Conservation (phyloP, 37 sponge, comb jelly and placozoan genomes). For the Haliclona indistincta region DNA sequence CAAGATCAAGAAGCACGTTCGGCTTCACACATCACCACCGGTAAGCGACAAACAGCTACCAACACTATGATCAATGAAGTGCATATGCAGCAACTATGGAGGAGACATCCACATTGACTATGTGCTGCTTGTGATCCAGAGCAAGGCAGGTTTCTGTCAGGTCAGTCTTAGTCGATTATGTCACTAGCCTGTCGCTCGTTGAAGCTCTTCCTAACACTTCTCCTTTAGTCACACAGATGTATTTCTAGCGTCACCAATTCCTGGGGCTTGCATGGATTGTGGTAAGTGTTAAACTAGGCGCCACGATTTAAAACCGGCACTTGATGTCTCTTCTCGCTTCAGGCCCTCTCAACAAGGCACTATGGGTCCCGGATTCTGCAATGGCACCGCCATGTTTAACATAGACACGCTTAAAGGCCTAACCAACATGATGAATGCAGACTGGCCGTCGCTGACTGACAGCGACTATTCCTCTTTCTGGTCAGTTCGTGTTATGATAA, state of each 20-base stretch:
- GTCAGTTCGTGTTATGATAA: not conserved
- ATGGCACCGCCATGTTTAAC: not conserved
- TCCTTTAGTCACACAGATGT: not conserved
- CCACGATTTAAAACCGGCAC: no score
- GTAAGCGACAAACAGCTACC: no score
- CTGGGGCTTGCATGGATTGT: slow-evolving; percentile 1
- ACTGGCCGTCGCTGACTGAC: not conserved
- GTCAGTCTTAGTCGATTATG: not conserved
- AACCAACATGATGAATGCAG: not conserved
- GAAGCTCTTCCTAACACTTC: no score
- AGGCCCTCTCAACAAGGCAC: slow-evolving; percentile 1
- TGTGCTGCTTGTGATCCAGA: not conserved
- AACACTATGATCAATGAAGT: no score
- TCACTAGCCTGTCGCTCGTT: not conserved
- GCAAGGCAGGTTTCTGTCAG: not conserved
- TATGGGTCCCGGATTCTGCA: slow-evolving; percentile 1
- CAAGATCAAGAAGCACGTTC: no score
- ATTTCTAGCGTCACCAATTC: not conserved
- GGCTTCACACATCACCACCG: no score
- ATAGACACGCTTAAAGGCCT: not conserved
- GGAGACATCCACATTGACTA: slow-evolving; percentile 12
- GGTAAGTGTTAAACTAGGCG: not conserved
- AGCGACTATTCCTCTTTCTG: not conserved
- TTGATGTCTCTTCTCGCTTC: not conserved
- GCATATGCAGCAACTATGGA: no score